These are phyloP conservation scores for Azorinus chamasolen DNA, from an alignment of 2,888 invertebrate species.

Conservation along the genomic window DNA sequence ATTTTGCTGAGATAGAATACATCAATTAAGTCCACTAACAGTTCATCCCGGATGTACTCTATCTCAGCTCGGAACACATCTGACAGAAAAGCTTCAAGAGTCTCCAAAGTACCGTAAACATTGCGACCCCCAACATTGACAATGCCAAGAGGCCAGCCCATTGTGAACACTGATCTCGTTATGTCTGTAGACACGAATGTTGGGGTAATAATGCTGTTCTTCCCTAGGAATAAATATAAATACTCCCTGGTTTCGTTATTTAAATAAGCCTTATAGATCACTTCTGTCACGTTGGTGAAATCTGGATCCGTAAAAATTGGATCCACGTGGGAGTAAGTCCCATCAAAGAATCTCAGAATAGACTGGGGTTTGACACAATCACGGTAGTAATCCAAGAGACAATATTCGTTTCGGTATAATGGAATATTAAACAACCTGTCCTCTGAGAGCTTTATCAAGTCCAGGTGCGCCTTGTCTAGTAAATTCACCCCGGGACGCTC, in stretches of 20 bases:
- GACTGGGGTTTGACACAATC: conserved; percentile 66
- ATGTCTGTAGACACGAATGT: conserved; percentile 36
- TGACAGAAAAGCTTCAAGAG: conserved; percentile 51
- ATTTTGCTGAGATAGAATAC: conserved; percentile 67
- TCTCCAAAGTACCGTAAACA: conserved; percentile 26
- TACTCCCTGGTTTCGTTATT: conserved; percentile 68
- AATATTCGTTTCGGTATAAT: conserved; percentile 55
- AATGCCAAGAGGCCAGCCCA: conserved; percentile 67
- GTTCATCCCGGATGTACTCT: conserved; percentile 58
- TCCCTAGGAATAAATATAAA: conserved; percentile 59
- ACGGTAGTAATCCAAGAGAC: conserved; percentile 41
- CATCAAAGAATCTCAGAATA: conserved; percentile 68
- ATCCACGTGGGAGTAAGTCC: conserved; percentile 63
- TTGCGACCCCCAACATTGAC: conserved; percentile 9
- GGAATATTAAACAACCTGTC: conserved; percentile 49
- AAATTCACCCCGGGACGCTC: conserved; percentile 59
- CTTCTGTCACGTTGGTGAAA: conserved; percentile 52
- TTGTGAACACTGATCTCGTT: conserved; percentile 59
- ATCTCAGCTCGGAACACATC: conserved; percentile 59
- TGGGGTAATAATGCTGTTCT: conserved; percentile 37
- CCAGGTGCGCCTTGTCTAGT: conserved; percentile 48
- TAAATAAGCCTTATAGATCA: conserved; percentile 62
- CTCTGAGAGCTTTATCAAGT: conserved; percentile 53
- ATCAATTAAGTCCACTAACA: conserved; percentile 50
- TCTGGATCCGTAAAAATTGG: conserved; percentile 46